These are phyloP conservation scores for Palythoa caribaeorum DNA, from an alignment of 92 coral and sea anemone genomes.

Conservation along the genomic window DNA sequence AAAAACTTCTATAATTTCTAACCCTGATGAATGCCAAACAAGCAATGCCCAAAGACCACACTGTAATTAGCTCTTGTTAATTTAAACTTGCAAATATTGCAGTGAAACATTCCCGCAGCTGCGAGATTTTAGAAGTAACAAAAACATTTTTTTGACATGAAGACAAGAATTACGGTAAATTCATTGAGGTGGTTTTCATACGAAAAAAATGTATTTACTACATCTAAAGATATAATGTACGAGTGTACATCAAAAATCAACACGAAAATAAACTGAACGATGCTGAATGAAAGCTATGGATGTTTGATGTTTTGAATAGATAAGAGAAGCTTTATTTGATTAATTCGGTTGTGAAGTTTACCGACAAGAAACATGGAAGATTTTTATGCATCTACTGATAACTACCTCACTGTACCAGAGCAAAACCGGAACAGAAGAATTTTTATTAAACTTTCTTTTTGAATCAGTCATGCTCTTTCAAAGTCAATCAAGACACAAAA, in stretches of 20 bases:
- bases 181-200: not conserved
- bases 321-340: not conserved
- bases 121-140: not conserved
- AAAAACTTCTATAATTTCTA: not conserved
- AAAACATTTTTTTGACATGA: not conserved
- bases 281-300: too few species aligned
- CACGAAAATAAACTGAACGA: constrained; percentile 9
- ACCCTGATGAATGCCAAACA: constrained; percentile 3
- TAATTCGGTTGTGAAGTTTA: not conserved
- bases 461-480: too few species aligned
- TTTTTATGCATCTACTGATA: not conserved
- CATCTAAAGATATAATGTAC: not conserved
- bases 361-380: not conserved
- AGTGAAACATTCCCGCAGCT: not conserved
- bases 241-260: not conserved
- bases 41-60: not conserved
- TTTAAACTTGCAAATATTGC: not conserved
- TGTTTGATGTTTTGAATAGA: not conserved
- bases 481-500: not conserved
- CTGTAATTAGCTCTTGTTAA: constrained; percentile 12
- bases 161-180: not conserved
- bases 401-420: not conserved
- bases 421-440: not conserved
- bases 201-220: not conserved
- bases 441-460: not conserved